Base-by-base conservation (phyloP, 2,113 vertebrate genomes). In the Neofelis nebulosa region DNA sequence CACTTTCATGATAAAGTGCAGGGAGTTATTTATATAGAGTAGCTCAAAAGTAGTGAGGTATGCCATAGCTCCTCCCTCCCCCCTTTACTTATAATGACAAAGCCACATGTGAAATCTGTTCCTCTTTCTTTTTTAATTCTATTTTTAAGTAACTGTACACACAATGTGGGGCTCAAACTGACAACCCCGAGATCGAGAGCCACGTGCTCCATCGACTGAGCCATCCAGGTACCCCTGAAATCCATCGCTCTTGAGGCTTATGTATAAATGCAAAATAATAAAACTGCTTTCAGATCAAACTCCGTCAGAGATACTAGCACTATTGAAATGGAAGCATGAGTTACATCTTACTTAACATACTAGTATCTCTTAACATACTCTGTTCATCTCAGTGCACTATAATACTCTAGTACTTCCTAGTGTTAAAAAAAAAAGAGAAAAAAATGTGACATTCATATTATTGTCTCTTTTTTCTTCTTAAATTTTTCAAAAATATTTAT, bases 11-110 rank as follows among this genome's bases (percentile, higher is more conserved):
- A 48, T 50, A 45, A 96, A 91, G 71, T 55, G 4, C 61, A 76
- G 21, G 16, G 68, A 92, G 71, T 81, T 97, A 79, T 92, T 97
- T 87, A 90, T 76, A 93, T 13, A 66, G 48, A 41, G 38, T 41
- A 45, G 45, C 89, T 83, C 66, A 41, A 88, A 88, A n/a, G 19
- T n/a, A 74, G 50, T n/a, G 79, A 90, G 41, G 23, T 23, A 0
- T 48, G 36, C 61, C 18, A 25, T 12, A 31, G 29, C 50, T 74
- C 19, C 38, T 65, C 19, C 38, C 31, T n/a, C 2, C 38, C 18
- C 14, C 13, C 88, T 83, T 89, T 91, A 78, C 89, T 91, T 89
- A 19, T 82, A 71, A 85, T 89, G 68, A 92, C 55, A 69, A 65
- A 52, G 15, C 69, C 12, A 80, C 5, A 9, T 65, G 9, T 74